Conservation (phyloP, 2,113 vertebrate genomes). For the Neodontobutis hainanensis region DNA sequence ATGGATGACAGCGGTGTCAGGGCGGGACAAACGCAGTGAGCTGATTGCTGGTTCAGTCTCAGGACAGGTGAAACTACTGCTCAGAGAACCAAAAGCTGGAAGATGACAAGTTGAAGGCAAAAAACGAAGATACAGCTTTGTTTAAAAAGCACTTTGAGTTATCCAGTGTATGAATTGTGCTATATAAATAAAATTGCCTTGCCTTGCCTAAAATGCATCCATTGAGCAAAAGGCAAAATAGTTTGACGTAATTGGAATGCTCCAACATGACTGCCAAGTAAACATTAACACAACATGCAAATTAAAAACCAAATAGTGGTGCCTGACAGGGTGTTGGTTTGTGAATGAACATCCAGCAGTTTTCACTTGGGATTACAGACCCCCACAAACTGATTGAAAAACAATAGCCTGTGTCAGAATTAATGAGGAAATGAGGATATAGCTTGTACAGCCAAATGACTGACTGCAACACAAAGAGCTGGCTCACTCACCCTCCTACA, state of each 20-base stretch:
- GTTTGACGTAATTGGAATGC: too few species aligned
- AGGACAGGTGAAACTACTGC: neutral
- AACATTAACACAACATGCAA: neutral
- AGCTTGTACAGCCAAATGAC: conserved; percentile 1
- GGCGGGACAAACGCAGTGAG: neutral
- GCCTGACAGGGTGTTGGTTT: neutral
- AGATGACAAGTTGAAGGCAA: too few species aligned
- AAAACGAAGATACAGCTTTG: too few species aligned
- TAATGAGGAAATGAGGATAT: neutral
- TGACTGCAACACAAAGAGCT: conserved; percentile 1
- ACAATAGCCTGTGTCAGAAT: neutral
- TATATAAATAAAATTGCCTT: too few species aligned
- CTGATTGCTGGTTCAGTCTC: conserved; percentile 21
- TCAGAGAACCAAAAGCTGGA: too few species aligned
- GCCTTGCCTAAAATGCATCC: neutral
- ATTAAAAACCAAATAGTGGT: neutral
- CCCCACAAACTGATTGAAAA: neutral
- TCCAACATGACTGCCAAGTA: neutral
- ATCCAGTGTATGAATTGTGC: too few species aligned
- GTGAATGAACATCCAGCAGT: neutral
- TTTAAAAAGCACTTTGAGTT: too few species aligned
- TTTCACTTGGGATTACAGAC: conserved; percentile 1
- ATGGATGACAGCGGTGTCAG: conserved; percentile 25
- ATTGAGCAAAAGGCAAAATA: neutral
- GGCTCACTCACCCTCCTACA: neutral